Conservation (phyloP, 1,140 invertebrate species). For the Samia ricini region DNA sequence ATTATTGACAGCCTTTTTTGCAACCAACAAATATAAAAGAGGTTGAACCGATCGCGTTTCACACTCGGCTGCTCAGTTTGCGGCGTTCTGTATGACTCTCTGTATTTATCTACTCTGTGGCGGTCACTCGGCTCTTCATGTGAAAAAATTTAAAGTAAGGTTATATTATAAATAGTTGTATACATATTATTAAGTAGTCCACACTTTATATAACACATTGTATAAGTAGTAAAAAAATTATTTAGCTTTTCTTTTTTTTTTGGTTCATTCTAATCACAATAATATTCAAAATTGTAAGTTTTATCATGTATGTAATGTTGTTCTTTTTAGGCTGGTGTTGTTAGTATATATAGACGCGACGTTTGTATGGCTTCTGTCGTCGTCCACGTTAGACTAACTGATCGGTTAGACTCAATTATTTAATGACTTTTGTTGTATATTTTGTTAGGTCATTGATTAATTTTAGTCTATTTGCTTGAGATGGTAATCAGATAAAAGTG, state of each 20-base stretch:
- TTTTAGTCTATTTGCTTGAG: conserved; percentile 69
- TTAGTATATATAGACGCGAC: conserved; percentile 49
- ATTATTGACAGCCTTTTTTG: too few species aligned
- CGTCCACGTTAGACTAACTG: conserved; percentile 57
- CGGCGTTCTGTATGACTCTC: too few species aligned
- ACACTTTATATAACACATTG: conserved; percentile 76
- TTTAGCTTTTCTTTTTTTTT: conserved; percentile 72
- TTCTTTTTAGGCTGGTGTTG: conserved; percentile 66
- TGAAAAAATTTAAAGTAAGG: conserved; percentile 74
- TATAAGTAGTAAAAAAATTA: conserved; percentile 76
- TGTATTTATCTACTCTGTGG: too few species aligned
- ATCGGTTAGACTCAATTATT: conserved; percentile 73
- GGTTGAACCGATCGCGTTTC: conserved; percentile 56
- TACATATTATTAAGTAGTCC: conserved; percentile 74
- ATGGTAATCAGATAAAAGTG: conserved; percentile 69
- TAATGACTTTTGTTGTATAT: conserved; percentile 78
- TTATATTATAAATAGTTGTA: conserved; percentile 65
- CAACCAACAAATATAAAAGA: too few species aligned
- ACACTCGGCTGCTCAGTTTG: conserved; percentile 25
- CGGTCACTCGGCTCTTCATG: conserved; percentile 55
- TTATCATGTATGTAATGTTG: conserved; percentile 69
- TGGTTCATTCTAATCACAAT: conserved; percentile 69
- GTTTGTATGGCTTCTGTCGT: conserved; percentile 50
- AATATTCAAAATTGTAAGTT: conserved; percentile 77
- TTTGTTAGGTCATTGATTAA: conserved; percentile 78